Base-by-base conservation (phyloP, 2,888 invertebrate species). In the Chymomyza fuscimana region DNA sequence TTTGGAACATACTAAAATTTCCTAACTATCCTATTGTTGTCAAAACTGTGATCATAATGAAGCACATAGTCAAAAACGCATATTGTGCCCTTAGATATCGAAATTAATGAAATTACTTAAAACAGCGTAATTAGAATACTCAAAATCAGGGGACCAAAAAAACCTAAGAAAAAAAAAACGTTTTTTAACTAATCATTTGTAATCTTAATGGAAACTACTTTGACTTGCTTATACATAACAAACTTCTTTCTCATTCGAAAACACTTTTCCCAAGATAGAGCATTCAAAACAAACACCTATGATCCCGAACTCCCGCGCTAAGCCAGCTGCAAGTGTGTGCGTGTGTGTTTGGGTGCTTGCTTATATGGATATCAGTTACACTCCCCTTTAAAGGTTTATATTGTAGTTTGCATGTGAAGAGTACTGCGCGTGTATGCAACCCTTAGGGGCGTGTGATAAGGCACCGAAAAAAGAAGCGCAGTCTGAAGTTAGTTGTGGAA, bases 371-470 rank as follows among this genome's bases (percentile, higher is more conserved):
- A 74, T 80, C 77, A 69, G 67, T 76, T 77, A 77, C 77, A 82
- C 75, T 71, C 77, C 80, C 73, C 71, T 63, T 52, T 63, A 64
- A 62, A 77, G 69, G 75, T 46, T 46, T 12, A 4, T 46, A 12
- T 32, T 5, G 32, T 32, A 7, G 32, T 32, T 7, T 32, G 32
- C 32, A 32, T 32, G 32, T 32, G 32, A 32, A 32, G 32, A 25
- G 67, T 19, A n/a, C 63, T 73, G 64, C 74, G 25, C 0, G 16
- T 9, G 1, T 4, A 15, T 32, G 79, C 82, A 82, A 84, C 82
- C 84, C 87, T 80, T 81, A 81, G 74, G 70, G 79, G 70, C 54
- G 79, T 79, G 77, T 82, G 86, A 84, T 86, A 84, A 73, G 40
- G 40, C 40, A 46, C 40, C 40, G 12, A 46, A 46, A 32, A 32